Base-by-base conservation (phyloP, 2,888 invertebrate species). In the Rutpela maculata region DNA sequence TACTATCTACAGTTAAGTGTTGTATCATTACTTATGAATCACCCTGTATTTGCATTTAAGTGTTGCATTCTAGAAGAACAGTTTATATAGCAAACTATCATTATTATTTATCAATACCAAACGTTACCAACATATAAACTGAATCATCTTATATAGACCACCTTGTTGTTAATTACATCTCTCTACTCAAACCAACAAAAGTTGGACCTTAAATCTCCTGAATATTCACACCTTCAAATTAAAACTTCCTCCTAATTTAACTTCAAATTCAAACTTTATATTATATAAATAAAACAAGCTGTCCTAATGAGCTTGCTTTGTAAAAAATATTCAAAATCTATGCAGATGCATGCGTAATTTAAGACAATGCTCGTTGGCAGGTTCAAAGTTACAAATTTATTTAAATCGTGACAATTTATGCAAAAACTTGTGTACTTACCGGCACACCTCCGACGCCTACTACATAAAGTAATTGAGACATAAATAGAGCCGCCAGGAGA, bases 381-480 rank as follows among this genome's bases (percentile, higher is more conserved):
- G 4, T 50, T 50, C 50, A 50, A 50, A 50, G 50, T 50, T 50
- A 50, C 50, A 50, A n/a, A 50, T n/a, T 3, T 50, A 50, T 50
- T 50, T 50, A 50, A 50, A 50, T 50, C 50, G n/a, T n/a, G 7
- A 50, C n/a, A 50, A 50, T 50, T 50, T 50, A 50, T 50, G 50
- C 50, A 11, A 17, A n/a, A 18, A 15, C 56, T 26, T 67, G 12
- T 35, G 22, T 75, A 88, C 90, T 91, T 89, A 93, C 93, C 90
- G 92, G 92, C 81, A 93, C 92, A 62, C 93, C 93, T 31, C 93
- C 93, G 38, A 93, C 93, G 57, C 94, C 93, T 59, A 94, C 91
- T 80, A 94, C 93, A 89, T 93, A 93, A 74, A 93, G 90, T 76
- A 94, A 90, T 88, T 94, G 93, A 60, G 93, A 92, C 92, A 94